Evolutionary conservation across 2,113 vertebrate species (phyloP).

Genomic region (Caranx ignobilis): DNA sequence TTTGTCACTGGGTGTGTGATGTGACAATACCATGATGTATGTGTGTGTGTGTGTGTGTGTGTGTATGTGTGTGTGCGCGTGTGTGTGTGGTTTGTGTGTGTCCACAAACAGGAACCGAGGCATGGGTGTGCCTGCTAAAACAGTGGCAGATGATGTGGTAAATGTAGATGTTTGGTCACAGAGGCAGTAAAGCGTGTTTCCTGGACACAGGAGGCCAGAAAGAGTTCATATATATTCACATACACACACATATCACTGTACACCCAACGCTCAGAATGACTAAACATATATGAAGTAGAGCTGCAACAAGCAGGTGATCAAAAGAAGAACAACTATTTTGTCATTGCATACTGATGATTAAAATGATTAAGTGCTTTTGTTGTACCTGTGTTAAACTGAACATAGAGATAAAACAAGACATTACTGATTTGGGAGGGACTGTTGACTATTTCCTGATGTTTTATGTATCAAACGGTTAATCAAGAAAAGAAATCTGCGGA

Average conservation of each 20-base stretch:
- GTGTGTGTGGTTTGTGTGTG: slow-evolving; percentile 20
- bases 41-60: slow-evolving; percentile 18
- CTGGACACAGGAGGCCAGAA: slow-evolving; percentile 26
- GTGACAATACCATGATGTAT: slow-evolving; percentile 35
- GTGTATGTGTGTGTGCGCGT: slow-evolving; percentile 14
- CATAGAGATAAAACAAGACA: not conserved
- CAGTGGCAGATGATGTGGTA: slow-evolving; percentile 61
- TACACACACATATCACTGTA: not conserved
- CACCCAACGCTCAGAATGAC: not conserved
- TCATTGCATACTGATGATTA: too few species aligned
- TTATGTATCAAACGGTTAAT: not conserved
- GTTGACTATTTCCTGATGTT: not conserved
- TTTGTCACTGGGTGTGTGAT: slow-evolving; percentile 51
- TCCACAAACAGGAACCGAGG: slow-evolving; percentile 63
- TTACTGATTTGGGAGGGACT: not conserved
- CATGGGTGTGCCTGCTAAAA: slow-evolving; percentile 61
- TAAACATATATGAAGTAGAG: not conserved
- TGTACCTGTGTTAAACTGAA: not conserved
- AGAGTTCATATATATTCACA: slow-evolving; percentile 37
- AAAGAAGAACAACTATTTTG: not conserved
- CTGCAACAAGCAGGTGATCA: not conserved
- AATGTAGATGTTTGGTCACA: slow-evolving; percentile 56
- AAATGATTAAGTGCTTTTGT: not conserved
- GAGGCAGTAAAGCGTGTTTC: slow-evolving; percentile 65
- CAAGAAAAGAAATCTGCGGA: not conserved